Evolutionary conservation across 1,140 invertebrate genomes (phyloP).

Genomic region (Brachionus plicatilis): DNA sequence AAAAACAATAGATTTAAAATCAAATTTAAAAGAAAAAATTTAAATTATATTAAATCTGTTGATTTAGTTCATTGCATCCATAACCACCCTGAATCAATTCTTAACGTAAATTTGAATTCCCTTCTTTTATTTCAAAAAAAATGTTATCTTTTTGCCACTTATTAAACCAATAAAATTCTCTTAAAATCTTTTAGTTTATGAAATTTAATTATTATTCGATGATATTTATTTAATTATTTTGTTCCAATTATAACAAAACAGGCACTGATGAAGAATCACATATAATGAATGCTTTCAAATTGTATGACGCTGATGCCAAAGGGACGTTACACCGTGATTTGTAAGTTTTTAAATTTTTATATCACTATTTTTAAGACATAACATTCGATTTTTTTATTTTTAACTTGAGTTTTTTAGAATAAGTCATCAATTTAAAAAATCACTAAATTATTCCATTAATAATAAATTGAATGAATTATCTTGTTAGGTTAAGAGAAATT

Average conservation of each 20-base stretch:
- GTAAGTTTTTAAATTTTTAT: neutral
- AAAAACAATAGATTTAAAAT: neutral
- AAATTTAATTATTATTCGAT: too few relatives aligned
- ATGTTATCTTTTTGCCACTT: neutral
- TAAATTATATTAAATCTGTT: neutral
- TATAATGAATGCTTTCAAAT: constrained; percentile 86
- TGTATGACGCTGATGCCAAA: constrained; percentile 65
- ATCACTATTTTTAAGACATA: constrained; percentile 59
- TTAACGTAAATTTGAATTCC: neutral
- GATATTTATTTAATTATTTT: neutral
- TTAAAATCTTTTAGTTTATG: neutral
- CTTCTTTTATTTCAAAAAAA: too few relatives aligned
- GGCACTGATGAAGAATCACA: constrained; percentile 84
- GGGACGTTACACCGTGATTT: constrained; percentile 15
- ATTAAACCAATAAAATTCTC: neutral
- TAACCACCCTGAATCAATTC: neutral
- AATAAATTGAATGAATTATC: neutral
- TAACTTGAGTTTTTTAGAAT: too few relatives aligned
- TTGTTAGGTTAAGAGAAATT: constrained; percentile 27
- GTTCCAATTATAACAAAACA: neutral
- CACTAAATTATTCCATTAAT: too few relatives aligned
- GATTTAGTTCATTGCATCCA: neutral
- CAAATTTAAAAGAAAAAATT: neutral
- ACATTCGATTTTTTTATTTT: constrained; percentile 54
- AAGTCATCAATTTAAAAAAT: constrained; percentile 52